These are phyloP conservation scores for Muricea muricata DNA, from an alignment of 92 coral and sea anemone genomes.

Conservation along the genomic window DNA sequence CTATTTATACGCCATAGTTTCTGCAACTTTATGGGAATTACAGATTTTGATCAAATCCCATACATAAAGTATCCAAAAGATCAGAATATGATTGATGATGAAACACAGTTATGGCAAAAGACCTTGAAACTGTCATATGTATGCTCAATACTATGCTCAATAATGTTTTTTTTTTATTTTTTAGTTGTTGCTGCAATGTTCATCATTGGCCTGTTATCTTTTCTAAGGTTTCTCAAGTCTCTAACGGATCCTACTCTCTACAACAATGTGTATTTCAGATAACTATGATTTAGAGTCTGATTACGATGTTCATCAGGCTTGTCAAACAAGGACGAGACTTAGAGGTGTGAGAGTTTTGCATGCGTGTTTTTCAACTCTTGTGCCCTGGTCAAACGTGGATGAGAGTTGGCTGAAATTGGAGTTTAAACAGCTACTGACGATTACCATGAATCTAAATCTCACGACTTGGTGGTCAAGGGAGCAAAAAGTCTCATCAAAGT, in stretches of 20 bases:
- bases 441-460: too few relatives aligned
- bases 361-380: too few relatives aligned
- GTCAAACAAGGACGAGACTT: too few relatives aligned
- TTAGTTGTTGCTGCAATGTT: conserved; percentile 80
- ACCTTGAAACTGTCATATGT: background rate
- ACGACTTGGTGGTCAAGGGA: too few relatives aligned
- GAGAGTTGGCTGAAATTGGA: too few relatives aligned
- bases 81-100: too few relatives aligned
- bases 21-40: conserved; percentile 98
- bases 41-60: conserved; percentile 83
- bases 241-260: conserved; percentile 87
- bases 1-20: conserved; percentile 94
- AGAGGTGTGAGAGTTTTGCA: too few relatives aligned
- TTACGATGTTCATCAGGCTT: too few relatives aligned
- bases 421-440: too few relatives aligned
- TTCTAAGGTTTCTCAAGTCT: conserved; percentile 76
- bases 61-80: conserved; percentile 77
- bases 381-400: too few relatives aligned
- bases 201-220: conserved; percentile 75
- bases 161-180: background rate
- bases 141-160: too few relatives aligned
- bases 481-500: too few relatives aligned
- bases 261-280: conserved; percentile 70
- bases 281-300: background rate
- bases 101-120: conserved; percentile 11